These are phyloP conservation scores for Phyllotreta striolata DNA, from an alignment of 2,888 invertebrate genomes.

Conservation along the genomic window DNA sequence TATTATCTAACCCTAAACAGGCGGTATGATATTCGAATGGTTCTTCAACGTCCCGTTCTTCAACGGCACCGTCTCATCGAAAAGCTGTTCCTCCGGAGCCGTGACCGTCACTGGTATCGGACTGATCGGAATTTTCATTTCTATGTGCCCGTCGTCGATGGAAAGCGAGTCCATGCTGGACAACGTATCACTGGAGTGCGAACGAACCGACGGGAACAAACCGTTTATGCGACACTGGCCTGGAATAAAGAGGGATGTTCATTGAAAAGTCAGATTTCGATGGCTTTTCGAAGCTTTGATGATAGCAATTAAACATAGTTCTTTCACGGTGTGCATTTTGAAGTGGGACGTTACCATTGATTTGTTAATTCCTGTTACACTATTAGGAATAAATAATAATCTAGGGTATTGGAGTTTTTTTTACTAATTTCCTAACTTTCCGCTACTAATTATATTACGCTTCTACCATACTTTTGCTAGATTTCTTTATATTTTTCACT, in stretches of 20 bases:
- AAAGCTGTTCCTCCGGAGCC: conserved; percentile 58
- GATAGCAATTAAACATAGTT: too few species aligned
- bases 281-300: too few species aligned
- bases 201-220: conserved; percentile 59
- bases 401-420: too few species aligned
- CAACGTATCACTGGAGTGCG: conserved; percentile 68
- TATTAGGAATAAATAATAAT: too few species aligned
- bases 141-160: conserved; percentile 64
- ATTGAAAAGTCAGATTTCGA: too few species aligned
- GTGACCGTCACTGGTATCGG: conserved; percentile 62
- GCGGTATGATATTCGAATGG: conserved; percentile 31
- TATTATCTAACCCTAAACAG: conserved; percentile 31
- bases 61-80: conserved; percentile 53
- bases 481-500: neutral
- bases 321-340: too few species aligned
- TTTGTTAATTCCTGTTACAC: too few species aligned
- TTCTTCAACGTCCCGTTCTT: conserved; percentile 41
- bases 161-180: conserved; percentile 72
- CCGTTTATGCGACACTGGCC: conserved; percentile 57
- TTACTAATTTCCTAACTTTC: too few species aligned
- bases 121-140: conserved; percentile 56
- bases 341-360: too few species aligned
- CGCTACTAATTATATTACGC: too few species aligned
- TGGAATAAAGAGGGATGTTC: conserved; percentile 54
- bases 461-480: too few species aligned